These are phyloP conservation scores for Cryptotermes secundus DNA, from an alignment of 1,140 invertebrate species.

Conservation along the genomic window DNA sequence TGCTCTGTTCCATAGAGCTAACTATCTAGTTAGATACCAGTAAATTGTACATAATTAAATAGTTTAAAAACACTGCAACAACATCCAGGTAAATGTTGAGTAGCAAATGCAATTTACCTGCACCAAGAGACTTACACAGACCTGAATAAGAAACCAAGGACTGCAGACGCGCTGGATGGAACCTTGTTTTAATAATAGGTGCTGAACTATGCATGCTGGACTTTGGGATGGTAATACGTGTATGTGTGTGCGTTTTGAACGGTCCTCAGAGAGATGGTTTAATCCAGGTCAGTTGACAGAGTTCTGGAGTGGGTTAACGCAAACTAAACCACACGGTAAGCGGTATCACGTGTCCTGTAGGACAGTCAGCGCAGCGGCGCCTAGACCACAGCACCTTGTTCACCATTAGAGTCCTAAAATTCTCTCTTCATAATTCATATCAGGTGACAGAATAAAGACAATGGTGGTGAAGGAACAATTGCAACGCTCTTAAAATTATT, in stretches of 20 bases:
- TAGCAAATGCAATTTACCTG: too few relatives aligned
- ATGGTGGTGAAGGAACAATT: too few relatives aligned
- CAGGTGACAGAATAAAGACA: too few relatives aligned
- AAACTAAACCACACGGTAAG: slow-evolving; percentile 16
- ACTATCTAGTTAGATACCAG: too few relatives aligned
- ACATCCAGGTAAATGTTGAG: too few relatives aligned
- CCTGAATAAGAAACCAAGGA: neutral
- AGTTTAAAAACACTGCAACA: too few relatives aligned
- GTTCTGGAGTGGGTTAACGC: slow-evolving; percentile 10
- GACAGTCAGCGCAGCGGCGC: neutral
- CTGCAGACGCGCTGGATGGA: neutral
- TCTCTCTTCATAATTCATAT: too few relatives aligned
- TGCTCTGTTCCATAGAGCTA: too few relatives aligned
- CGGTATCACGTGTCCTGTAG: neutral
- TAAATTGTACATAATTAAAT: too few relatives aligned
- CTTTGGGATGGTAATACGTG: neutral
- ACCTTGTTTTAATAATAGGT: neutral
- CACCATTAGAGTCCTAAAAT: too few relatives aligned
- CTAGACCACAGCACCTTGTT: neutral
- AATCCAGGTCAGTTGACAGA: slow-evolving; percentile 17
- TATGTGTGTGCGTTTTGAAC: neutral
- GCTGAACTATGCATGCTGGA: neutral
- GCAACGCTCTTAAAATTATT: too few relatives aligned
- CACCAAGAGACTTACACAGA: neutral
- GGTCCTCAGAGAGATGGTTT: neutral